A percentile compares a stretch with the other conserved stretches of the same genome.
These are phyloP conservation scores for Pseudachorutes palmiensis DNA, from an alignment of 1,140 invertebrate species.

Conservation along the genomic window DNA sequence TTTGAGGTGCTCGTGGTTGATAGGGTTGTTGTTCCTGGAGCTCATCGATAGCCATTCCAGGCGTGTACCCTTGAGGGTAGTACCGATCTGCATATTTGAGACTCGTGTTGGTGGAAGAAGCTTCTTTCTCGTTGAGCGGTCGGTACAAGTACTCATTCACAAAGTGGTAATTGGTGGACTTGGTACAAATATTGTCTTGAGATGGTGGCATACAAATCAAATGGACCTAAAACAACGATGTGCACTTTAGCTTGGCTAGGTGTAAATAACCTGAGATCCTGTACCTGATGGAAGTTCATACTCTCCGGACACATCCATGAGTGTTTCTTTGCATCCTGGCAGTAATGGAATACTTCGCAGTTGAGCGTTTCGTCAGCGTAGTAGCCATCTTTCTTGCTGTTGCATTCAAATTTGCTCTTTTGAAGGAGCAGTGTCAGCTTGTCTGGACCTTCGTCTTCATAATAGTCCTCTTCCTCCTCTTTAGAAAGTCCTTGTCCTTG, in stretches of 20 bases:
- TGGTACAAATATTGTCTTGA: slow-evolving; percentile 73
- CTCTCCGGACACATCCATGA: slow-evolving; percentile 89
- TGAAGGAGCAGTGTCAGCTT: slow-evolving; percentile 27
- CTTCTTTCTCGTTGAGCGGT: slow-evolving; percentile 71
- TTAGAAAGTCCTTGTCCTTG: slow-evolving; percentile 16
- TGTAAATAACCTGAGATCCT: too few species aligned
- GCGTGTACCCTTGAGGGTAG: slow-evolving; percentile 21
- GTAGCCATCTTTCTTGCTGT: slow-evolving; percentile 50
- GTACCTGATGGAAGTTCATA: slow-evolving; percentile 84
- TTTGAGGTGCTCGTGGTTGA: background rate
- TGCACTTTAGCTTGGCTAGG: background rate
- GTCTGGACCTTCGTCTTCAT: slow-evolving; percentile 30
- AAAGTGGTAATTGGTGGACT: slow-evolving; percentile 80
- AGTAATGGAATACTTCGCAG: slow-evolving; percentile 91
- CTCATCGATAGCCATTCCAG: background rate
- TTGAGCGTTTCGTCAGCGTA: slow-evolving; percentile 81
- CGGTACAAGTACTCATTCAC: slow-evolving; percentile 89
- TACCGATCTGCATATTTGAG: slow-evolving; percentile 66
- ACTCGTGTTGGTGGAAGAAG: slow-evolving; percentile 67
- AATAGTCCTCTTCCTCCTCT: slow-evolving; percentile 20
- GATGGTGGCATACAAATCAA: slow-evolving; percentile 85
- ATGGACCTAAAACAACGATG: slow-evolving; percentile 57
- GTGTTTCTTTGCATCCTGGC: slow-evolving; percentile 78
- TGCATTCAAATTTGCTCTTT: slow-evolving; percentile 32
- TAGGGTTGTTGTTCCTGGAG: slow-evolving; percentile 2